A percentile compares a stretch with the other conserved stretches of the same genome.
Conservation (phyloP, 1,140 invertebrate genomes). For the Aphaenogaster ashmeadi region DNA sequence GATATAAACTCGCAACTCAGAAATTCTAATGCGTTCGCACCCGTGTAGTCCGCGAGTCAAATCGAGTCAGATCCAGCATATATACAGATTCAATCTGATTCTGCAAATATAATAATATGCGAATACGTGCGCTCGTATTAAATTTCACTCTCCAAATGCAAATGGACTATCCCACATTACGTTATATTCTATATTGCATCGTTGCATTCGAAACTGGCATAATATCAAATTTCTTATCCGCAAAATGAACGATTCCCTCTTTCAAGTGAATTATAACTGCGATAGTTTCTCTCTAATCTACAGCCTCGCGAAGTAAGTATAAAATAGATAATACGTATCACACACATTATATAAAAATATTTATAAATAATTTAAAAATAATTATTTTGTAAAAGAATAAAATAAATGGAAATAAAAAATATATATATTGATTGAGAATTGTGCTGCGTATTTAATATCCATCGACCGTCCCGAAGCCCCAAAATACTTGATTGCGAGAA, state of each 20-base stretch:
- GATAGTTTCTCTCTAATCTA: not conserved
- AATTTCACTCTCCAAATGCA: slow-evolving; percentile 33
- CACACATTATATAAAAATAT: not conserved
- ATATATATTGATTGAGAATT: not conserved
- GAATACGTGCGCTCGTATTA: not conserved
- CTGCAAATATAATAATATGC: slow-evolving; percentile 12
- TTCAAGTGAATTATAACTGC: not conserved
- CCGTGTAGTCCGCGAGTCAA: not conserved
- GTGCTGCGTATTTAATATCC: not conserved
- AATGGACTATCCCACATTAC: slow-evolving; percentile 3
- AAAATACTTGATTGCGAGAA: not conserved
- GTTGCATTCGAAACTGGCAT: not conserved
- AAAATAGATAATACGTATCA: not conserved
- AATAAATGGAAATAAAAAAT: not conserved
- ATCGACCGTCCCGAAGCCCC: not conserved
- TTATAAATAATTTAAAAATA: not conserved
- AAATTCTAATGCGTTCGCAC: slow-evolving; percentile 15
- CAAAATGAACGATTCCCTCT: not conserved
- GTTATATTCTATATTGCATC: not conserved
- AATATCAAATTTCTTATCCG: slow-evolving; percentile 6
- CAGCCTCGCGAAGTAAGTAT: not conserved
- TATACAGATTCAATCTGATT: not conserved
- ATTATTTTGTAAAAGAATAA: not conserved
- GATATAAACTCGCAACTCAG: not conserved
- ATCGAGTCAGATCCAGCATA: not conserved